These are phyloP conservation scores for Noctua comes DNA, from an alignment of 2,888 invertebrate genomes.

Conservation along the genomic window DNA sequence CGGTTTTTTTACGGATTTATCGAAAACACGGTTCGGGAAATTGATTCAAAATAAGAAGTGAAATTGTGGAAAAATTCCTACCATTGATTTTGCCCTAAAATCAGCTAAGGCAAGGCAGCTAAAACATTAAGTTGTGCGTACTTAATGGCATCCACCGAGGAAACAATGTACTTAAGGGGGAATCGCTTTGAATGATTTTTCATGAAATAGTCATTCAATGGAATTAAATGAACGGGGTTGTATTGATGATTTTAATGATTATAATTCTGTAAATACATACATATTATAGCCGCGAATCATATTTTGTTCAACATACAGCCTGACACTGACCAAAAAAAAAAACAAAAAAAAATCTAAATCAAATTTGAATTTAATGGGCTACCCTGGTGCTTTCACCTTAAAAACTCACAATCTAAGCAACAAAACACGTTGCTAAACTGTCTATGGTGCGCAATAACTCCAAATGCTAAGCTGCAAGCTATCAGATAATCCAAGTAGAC, in stretches of 20 bases:
- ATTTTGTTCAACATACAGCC: too few species aligned
- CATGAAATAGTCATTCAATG: too few species aligned
- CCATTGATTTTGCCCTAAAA: not conserved
- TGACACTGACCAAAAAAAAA: too few species aligned
- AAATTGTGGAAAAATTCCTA: not conserved
- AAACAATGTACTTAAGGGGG: not conserved
- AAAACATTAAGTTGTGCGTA: not conserved
- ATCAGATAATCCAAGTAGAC: constrained; percentile 64
- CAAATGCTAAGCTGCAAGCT: constrained; percentile 52
- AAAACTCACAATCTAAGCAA: not conserved
- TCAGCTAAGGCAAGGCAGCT: too few species aligned
- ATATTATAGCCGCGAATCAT: too few species aligned
- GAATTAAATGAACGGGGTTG: too few species aligned
- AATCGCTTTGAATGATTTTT: too few species aligned
- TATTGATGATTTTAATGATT: too few species aligned
- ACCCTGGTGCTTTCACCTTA: not conserved
- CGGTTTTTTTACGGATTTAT: constrained; percentile 27
- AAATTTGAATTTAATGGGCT: too few species aligned
- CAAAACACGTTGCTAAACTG: constrained; percentile 11
- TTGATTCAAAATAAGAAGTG: not conserved
- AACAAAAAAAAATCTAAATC: too few species aligned
- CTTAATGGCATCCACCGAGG: not conserved
- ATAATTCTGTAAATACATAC: too few species aligned
- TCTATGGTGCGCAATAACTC: constrained; percentile 53
- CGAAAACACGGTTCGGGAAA: not conserved